Percentiles rank a stretch among this genome's conserved stretches.
Evolutionary conservation across 2,113 vertebrate genomes (phyloP).

Genomic region (Columbina picui): DNA sequence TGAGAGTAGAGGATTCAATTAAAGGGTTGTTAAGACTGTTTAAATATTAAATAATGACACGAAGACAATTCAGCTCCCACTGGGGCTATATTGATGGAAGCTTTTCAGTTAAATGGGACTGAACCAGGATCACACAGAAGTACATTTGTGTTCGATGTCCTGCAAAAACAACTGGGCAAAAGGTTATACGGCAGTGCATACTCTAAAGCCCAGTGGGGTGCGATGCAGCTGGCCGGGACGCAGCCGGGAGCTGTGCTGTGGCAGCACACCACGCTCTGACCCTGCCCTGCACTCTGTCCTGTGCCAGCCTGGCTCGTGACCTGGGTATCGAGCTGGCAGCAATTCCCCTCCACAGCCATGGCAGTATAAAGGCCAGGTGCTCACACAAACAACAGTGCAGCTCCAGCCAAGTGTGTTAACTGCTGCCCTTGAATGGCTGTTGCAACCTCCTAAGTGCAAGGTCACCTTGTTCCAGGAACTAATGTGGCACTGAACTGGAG

Average conservation of each 20-base stretch:
- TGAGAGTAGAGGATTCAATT: not conserved
- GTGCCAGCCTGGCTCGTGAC: not conserved
- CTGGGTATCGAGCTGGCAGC: not conserved
- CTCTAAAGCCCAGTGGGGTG: not conserved
- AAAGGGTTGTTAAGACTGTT: not conserved
- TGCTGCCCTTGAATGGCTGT: not conserved
- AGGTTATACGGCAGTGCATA: not conserved
- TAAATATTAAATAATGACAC: not conserved
- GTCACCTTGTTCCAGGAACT: not conserved
- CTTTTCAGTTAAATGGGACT: not conserved
- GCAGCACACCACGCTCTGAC: not conserved
- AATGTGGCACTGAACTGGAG: not conserved
- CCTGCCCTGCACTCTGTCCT: not conserved
- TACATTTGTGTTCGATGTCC: not conserved
- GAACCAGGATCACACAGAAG: not conserved
- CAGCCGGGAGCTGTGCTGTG: not conserved
- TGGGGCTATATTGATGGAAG: rapidly evolving
- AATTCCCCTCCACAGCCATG: not conserved
- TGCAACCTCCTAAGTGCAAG: not conserved
- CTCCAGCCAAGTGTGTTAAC: not conserved
- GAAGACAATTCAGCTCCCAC: not conserved
- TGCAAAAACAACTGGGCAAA: not conserved
- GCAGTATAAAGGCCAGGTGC: not conserved
- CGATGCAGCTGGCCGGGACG: rapidly evolving
- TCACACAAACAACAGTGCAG: not conserved